Evolutionary conservation across 2,888 invertebrate genomes (phyloP), one percentile per base, ranked within the genome.

Genomic region (Meloe dianella): DNA sequence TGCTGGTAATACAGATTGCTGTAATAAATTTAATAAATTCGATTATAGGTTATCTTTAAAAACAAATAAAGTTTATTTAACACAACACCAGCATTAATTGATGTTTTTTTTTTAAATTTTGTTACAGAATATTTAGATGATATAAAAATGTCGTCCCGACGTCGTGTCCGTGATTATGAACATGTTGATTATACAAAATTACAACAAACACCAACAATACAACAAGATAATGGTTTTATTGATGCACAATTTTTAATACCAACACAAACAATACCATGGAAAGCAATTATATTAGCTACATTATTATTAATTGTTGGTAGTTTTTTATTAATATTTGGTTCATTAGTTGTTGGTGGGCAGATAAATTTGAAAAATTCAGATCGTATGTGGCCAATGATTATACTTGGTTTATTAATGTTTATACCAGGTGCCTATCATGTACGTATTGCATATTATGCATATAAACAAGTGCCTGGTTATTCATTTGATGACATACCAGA

Each of bases 371-470:
- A 94, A 88, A 95, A 96, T 84, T 89, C 91, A 2, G 95, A 96
- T 82, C 87, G 95, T 69, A 90, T 94, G 81, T 95, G 94, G 94
- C 96, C 96, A 0, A 88, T 96, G 83, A 89, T 96, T 71, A 91
- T 96, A 74, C 85, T 97, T 78, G 97, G 96, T 35, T 86, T 89
- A 24, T 86, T 97, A 47, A 95, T 96, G 94, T 95, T 96, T 79
- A 90, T 96, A 73, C 96, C 96, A 0, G 96, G 96, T 51, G 92
- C 93, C 61, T 96, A 96, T 84, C 96, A 97, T 81, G 90, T 95
- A 59, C 89, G 94, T 75, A 93, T 96, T 79, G 94, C 95, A 35
- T 91, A 92, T 80, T 93, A 91, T 84, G 96, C 96, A 0, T 94
- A 90, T 82, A 90, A 91, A 75, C 90, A 93, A 79, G 91, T 92